Base-by-base conservation (phyloP, 2,888 invertebrate genomes). In the Cheilosia urbana region DNA sequence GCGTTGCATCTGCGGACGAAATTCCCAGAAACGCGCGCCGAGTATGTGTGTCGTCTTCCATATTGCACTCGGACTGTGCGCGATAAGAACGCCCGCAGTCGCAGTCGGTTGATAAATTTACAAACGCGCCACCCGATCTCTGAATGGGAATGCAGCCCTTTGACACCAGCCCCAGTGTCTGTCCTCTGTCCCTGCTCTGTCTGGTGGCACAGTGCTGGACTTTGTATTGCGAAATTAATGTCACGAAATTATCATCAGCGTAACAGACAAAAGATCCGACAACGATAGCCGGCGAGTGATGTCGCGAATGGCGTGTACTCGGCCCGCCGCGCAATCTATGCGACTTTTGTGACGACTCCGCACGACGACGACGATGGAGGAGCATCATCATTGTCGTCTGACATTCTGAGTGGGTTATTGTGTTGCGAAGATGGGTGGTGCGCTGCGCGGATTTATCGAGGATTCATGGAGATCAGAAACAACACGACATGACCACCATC, bases 201-300 rank as follows among this genome's bases (percentile, higher is more conserved):
- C 51, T 45, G 69, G 11, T 55, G 65, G 80, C 65, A 85, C 81
- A 85, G 85, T 76, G 80, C 55, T 68, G 81, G 81, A 81, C 87
- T 87, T 87, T 81, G 87, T 81, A 77, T 73, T 73, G 68, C 19
- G 68, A 87, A 88, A 89, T 88, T 89, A 89, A 89, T 89, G 90
- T 90, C 90, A 89, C 90, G 90, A 89, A 89, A 89, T 89, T 89
- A 90, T 89, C 89, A 89, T 89, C 88, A 85, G 83, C 80, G 65
- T 63, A 77, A 82, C 85, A 87, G 82, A 88, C 88, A 88, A 88
- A 88, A 89, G 88, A 88, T 88, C 87, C 88, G 88, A 87, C 88
- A 62, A 78, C 77, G 89, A 89, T 87, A 88, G 87, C 51, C 65
- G 49, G 57, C 2, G 62, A 72, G 72, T 85, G 87, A 85, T 85